Percentiles rank a stretch among this genome's conserved stretches.
Evolutionary conservation across 1,140 invertebrate genomes (phyloP).

Genomic region (Anadara kagoshimensis): DNA sequence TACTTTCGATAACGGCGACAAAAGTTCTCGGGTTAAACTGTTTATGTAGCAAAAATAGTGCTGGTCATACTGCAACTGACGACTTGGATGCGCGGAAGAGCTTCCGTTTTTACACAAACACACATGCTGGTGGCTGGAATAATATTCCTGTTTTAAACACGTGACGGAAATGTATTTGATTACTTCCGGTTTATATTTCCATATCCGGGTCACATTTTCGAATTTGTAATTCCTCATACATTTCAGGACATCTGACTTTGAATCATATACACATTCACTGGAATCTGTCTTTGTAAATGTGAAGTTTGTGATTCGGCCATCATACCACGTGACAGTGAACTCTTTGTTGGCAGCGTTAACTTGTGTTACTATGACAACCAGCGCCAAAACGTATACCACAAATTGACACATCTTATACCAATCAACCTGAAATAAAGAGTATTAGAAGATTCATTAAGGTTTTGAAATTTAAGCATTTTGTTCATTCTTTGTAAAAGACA

Average conservation of each 20-base stretch:
- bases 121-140: constrained; percentile 1
- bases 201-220: neutral
- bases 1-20: constrained; percentile 10
- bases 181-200: neutral
- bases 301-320: neutral
- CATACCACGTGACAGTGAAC: neutral
- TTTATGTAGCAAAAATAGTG: constrained; percentile 11
- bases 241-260: neutral
- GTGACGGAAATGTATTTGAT: neutral
- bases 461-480: too few species aligned
- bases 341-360: too few species aligned
- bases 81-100: constrained; percentile 8
- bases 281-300: neutral
- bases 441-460: too few species aligned
- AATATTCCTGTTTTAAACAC: constrained; percentile 9
- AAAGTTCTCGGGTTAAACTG: constrained; percentile 21
- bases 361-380: too few species aligned
- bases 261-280: neutral
- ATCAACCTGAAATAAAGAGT: too few species aligned
- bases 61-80: constrained; percentile 2
- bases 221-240: constrained; percentile 8
- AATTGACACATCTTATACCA: too few species aligned
- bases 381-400: too few species aligned
- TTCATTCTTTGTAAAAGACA: too few species aligned
- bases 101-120: constrained; percentile 19